Conservation (phyloP, 2,113 vertebrate species). For the Lepisosteus oculatus region DNA sequence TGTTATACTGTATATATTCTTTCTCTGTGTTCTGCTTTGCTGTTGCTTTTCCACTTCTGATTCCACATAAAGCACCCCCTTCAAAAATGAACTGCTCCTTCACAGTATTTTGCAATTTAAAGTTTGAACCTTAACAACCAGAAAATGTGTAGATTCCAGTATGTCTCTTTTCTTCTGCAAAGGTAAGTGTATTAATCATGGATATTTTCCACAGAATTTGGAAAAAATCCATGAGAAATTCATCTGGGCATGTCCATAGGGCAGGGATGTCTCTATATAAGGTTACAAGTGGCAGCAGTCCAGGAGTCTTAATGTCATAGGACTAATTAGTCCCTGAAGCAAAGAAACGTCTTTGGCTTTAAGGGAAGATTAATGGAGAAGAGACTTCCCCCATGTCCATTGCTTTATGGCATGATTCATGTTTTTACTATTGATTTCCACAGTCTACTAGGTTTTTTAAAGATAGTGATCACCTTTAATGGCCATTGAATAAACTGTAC, state of each 20-base stretch:
- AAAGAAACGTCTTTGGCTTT: conserved; percentile 39
- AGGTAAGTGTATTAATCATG: no score
- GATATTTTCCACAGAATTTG: no score
- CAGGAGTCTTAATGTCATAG: conserved; percentile 27
- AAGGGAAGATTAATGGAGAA: conserved; percentile 43
- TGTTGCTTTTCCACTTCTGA: no score
- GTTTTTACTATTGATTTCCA: conserved; percentile 51
- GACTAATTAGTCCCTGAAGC: conserved; percentile 58
- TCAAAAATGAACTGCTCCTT: no score
- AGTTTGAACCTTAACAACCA: no score
- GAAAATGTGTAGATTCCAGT: no score
- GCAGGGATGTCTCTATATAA: conserved; percentile 16
- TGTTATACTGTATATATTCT: no score
- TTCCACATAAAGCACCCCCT: no score
- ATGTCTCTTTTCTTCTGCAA: no score
- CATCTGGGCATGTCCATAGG: not conserved
- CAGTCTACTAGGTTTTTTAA: conserved; percentile 46
- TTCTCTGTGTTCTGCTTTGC: no score
- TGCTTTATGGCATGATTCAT: conserved; percentile 6
- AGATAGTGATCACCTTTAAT: conserved; percentile 46
- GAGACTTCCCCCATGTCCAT: conserved; percentile 35
- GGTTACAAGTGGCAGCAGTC: conserved; percentile 44
- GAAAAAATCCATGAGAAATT: no score
- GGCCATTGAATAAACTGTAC: conserved; percentile 54
- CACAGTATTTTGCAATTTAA: no score